These are phyloP conservation scores for Noctua janthe DNA, from an alignment of 2,888 invertebrate genomes.

Conservation along the genomic window DNA sequence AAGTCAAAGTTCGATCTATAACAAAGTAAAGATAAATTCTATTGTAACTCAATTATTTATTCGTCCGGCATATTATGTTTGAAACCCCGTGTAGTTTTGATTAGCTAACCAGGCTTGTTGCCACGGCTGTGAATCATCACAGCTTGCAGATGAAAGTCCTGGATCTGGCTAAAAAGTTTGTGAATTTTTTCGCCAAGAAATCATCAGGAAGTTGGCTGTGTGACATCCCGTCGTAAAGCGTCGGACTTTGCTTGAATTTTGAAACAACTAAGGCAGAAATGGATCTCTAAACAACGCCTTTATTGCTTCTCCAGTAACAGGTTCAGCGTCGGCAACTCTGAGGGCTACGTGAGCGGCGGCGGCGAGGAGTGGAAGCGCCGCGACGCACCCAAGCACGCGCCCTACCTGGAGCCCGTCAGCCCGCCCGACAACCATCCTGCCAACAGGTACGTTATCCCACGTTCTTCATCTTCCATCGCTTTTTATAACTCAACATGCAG, in stretches of 20 bases:
- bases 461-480: not conserved
- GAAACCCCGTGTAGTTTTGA: not conserved
- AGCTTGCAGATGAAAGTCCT: not conserved
- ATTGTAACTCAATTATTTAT: not conserved
- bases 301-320: slow-evolving; percentile 70
- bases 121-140: not conserved
- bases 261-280: not conserved
- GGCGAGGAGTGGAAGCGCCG: slow-evolving; percentile 85
- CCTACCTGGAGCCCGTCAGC: slow-evolving; percentile 90
- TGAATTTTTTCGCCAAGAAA: not conserved
- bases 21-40: not conserved
- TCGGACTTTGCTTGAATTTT: not conserved
- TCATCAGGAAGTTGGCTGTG: not conserved
- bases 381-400: slow-evolving; percentile 91
- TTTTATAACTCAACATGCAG: too few species aligned
- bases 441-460: slow-evolving; percentile 72
- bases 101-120: not conserved
- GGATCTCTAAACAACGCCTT: not conserved
- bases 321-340: slow-evolving; percentile 69
- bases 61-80: not conserved
- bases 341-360: slow-evolving; percentile 62
- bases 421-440: slow-evolving; percentile 90
- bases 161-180: not conserved
- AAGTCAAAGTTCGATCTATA: not conserved
- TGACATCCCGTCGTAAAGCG: not conserved